Base-by-base conservation (phyloP, 2,888 invertebrate genomes). In the Steromphala cineraria region DNA sequence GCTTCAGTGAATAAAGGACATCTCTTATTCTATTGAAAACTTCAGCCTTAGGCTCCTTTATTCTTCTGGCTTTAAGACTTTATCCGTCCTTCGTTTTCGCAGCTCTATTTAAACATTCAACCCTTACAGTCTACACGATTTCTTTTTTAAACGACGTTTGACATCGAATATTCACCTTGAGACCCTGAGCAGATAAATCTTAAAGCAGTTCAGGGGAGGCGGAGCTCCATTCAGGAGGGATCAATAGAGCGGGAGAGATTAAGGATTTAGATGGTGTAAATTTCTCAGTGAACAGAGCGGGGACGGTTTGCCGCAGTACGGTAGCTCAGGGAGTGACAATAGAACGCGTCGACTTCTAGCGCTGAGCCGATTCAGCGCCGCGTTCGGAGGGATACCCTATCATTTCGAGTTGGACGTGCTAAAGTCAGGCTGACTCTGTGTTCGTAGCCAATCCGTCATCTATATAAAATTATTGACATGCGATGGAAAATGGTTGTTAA, bases 221-320 rank as follows among this genome's bases (percentile, higher is more conserved):
- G 78, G 78, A 46, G 78, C 52, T 17, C 17, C 40, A 67, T 78
- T 78, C 78, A 67, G 21, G 8, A 28, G 31, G 62, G 46, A 67
- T 67, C 62, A 78, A 67, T 46, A 62, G 78, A 17, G 15, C 21
- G 67, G 36, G 19, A 78, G 52, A 56, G 78, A 78, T 78, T 78
- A 78, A 78, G 67, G 78, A 78, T 78, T 67, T 62, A 78, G 62
- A 67, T 53, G 52, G 78, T 52, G 78, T 67, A 78, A 78, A 56
- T 78, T 78, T 78, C 67, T 21, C 28, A 19, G 19, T 40, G 19
- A 71, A 71, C 71, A 31, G 71, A 71, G 71, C 13, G 36, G 19
- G 15, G 40, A 17, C 71, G 71, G 71, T 71, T 31, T 71, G 71
- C 36, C 36, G 40, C 71, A 71, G 71, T 71, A 71, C 71, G 71